Conservation (phyloP, 2,888 invertebrate species). For the Lepidochitona cinerea region DNA sequence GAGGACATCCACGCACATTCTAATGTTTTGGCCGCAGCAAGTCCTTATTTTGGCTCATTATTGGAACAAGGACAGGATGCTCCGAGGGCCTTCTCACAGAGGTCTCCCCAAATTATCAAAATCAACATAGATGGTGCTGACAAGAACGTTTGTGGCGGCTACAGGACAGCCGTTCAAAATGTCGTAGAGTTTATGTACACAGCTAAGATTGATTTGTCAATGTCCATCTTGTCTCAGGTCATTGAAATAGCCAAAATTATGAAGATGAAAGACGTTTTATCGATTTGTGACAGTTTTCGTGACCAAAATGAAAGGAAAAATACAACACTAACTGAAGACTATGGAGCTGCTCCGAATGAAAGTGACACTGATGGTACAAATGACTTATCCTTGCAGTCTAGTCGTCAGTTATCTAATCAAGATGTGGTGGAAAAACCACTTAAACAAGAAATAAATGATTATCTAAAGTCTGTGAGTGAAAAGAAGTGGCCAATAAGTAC, state of each 20-base stretch:
- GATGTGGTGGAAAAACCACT: too few species aligned
- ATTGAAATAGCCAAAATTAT: slow-evolving; percentile 65
- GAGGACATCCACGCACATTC: slow-evolving; percentile 65
- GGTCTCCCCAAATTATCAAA: slow-evolving; percentile 65
- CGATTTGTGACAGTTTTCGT: slow-evolving; percentile 20
- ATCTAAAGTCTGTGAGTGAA: too few species aligned
- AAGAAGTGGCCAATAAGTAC: too few species aligned
- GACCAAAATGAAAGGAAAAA: too few species aligned
- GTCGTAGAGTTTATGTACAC: slow-evolving; percentile 68
- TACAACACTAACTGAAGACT: too few species aligned
- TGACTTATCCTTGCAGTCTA: too few species aligned
- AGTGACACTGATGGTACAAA: too few species aligned
- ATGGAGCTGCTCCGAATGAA: too few species aligned
- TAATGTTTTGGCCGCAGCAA: slow-evolving; percentile 65
- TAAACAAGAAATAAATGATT: too few species aligned
- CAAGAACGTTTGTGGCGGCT: slow-evolving; percentile 46
- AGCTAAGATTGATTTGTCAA: slow-evolving; percentile 47
- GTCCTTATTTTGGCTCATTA: slow-evolving; percentile 64
- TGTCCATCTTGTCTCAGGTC: slow-evolving; percentile 47
- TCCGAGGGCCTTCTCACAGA: slow-evolving; percentile 65
- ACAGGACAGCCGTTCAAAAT: slow-evolving; percentile 56
- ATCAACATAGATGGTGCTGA: slow-evolving; percentile 60
- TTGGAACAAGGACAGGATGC: slow-evolving; percentile 56
- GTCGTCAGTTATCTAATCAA: too few species aligned
- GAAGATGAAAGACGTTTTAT: slow-evolving; percentile 57